These are phyloP conservation scores for Pogonocherus hispidulus DNA, from an alignment of 2,888 invertebrate genomes.

Conservation along the genomic window DNA sequence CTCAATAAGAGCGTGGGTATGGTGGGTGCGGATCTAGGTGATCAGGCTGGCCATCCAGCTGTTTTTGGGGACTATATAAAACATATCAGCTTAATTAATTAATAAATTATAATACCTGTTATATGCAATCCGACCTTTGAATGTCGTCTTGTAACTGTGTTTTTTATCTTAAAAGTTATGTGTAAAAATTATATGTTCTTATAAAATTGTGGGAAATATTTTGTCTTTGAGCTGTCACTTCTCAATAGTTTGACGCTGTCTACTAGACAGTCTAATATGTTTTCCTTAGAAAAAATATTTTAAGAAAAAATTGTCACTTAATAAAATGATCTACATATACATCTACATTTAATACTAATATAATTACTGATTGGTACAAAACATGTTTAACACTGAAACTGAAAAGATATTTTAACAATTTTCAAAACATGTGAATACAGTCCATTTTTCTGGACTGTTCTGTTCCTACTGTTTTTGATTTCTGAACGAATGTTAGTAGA, in stretches of 20 bases:
- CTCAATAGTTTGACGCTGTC: slow-evolving; percentile 37
- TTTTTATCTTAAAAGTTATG: slow-evolving; percentile 65
- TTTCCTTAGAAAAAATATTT: too few relatives aligned
- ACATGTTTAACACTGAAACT: too few relatives aligned
- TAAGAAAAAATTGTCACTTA: too few relatives aligned
- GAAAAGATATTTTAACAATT: too few relatives aligned
- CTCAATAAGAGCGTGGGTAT: slow-evolving; percentile 68
- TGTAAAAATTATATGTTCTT: slow-evolving; percentile 64
- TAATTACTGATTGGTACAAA: too few relatives aligned
- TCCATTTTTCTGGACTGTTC: too few relatives aligned
- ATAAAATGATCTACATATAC: too few relatives aligned
- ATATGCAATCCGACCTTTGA: slow-evolving; percentile 70
- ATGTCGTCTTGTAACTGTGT: slow-evolving; percentile 69
- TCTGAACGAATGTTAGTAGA: too few relatives aligned
- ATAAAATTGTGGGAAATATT: slow-evolving; percentile 59
- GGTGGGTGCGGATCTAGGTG: slow-evolving; percentile 68
- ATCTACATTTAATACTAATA: too few relatives aligned
- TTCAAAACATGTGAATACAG: too few relatives aligned
- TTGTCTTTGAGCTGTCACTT: slow-evolving; percentile 38
- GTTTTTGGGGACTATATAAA: slow-evolving; percentile 77
- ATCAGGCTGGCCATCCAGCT: slow-evolving; percentile 66
- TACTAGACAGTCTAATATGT: neutral
- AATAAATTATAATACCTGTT: slow-evolving; percentile 70
- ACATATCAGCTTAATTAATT: slow-evolving; percentile 81
- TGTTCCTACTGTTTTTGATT: too few relatives aligned